These are phyloP conservation scores for Acronicta aceris DNA, from an alignment of 2,888 invertebrate species.

Conservation along the genomic window DNA sequence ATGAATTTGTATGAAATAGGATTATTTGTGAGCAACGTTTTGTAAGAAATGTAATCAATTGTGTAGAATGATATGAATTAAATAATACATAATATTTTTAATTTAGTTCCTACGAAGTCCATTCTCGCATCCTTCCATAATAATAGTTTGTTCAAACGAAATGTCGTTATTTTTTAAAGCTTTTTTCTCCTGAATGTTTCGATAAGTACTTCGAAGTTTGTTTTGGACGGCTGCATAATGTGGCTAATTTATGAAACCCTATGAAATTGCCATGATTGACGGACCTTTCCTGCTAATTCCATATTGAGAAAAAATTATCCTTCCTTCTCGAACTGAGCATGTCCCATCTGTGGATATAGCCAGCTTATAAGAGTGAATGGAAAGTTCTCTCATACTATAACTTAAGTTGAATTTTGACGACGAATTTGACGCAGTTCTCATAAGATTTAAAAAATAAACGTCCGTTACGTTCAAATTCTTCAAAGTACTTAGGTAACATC, in stretches of 20 bases:
- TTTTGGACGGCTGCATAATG: too few relatives aligned
- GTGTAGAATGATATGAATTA: slow-evolving; percentile 54
- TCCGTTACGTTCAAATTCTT: background rate
- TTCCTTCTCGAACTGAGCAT: background rate
- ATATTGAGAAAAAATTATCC: too few relatives aligned
- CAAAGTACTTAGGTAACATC: slow-evolving; percentile 31
- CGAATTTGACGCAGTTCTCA: too few relatives aligned
- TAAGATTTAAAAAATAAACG: too few relatives aligned
- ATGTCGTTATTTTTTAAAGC: slow-evolving; percentile 58
- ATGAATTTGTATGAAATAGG: slow-evolving; percentile 44
- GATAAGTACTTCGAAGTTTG: slow-evolving; percentile 42
- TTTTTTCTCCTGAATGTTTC: slow-evolving; percentile 50
- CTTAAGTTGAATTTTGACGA: too few relatives aligned
- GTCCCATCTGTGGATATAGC: background rate
- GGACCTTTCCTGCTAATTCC: too few relatives aligned
- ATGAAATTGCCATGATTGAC: too few relatives aligned
- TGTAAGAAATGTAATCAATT: slow-evolving; percentile 58
- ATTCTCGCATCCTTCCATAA: slow-evolving; percentile 70
- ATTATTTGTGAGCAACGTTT: slow-evolving; percentile 52
- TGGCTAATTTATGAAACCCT: too few relatives aligned
- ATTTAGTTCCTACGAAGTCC: slow-evolving; percentile 69
- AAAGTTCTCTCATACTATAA: too few relatives aligned
- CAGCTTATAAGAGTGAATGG: background rate
- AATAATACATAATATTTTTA: slow-evolving; percentile 45
- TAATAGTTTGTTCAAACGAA: slow-evolving; percentile 50